Base-by-base conservation (phyloP, 2,797 vertebrate genomes). In the Phrynocephalus forsythii region DNA sequence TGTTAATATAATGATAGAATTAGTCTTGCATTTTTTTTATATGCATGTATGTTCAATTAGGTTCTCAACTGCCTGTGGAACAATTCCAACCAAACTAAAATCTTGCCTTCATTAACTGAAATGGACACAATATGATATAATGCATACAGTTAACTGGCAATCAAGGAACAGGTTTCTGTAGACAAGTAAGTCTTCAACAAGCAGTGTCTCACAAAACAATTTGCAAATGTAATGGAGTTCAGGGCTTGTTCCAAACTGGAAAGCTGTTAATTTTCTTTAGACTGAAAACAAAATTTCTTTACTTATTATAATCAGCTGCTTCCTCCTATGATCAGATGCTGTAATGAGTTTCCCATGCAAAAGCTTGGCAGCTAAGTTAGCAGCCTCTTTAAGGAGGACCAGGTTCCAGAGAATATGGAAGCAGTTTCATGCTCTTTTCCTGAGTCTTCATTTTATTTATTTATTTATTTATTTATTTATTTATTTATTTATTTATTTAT, bases 161-260 rank as follows among this genome's bases (percentile, higher is more conserved):
- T 79, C 92, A 87, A 2, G 0, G 88, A 92, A 89, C 93, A 87
- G 84, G 63, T 86, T 93, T 92, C 91, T 91, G 88, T 91, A 89
- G 92, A 91, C 86, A 91, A 94, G 90, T 92, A 95, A 95, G 90
- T 93, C 93, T 92, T 93, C 94, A 95, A 91, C 93, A 94, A 95
- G 93, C 86, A 77, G 83, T 71, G 30, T 92, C 90, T 95, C 93
- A 84, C 94, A 95, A 90, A 95, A 87, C 88, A 94, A 93, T 89
- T 90, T 2, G 92, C 90, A 91, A 93, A 88, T 92, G 89, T 92
- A 92, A 0, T 0, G 90, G 93, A 93, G 90, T 91, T 92, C 93
- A 95, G 56, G 94, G 93, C 94, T 94, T 91, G 90, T 88, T 90
- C 90, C 91, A 0, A 33, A 8, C 91, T 92, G 93, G 92, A 95